Evolutionary conservation across 2,888 invertebrate genomes (phyloP).

Genomic region (Bellardia pandia): DNA sequence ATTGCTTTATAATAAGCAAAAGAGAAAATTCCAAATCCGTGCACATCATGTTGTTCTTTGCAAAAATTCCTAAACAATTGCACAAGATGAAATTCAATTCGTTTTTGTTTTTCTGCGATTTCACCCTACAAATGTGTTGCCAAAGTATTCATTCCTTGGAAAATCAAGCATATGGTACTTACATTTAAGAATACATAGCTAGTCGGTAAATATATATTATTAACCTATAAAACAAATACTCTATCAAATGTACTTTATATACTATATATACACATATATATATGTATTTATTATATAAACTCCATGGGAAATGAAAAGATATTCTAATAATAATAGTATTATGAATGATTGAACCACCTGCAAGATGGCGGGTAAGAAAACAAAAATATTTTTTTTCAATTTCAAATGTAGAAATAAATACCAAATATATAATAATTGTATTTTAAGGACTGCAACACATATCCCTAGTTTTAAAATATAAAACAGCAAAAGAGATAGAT

Average conservation of each 20-base stretch:
- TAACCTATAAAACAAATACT: no score
- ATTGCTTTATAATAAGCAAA: no score
- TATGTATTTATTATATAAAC: background rate
- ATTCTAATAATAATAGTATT: background rate
- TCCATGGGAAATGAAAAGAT: background rate
- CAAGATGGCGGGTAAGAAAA: background rate
- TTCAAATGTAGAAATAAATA: background rate
- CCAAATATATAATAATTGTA: background rate
- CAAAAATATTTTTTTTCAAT: background rate
- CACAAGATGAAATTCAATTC: no score
- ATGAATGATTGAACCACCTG: slow-evolving; percentile 10
- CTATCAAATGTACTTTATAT: background rate
- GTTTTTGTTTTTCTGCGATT: background rate
- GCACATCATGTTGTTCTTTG: no score
- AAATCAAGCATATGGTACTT: slow-evolving; percentile 49
- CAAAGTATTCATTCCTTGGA: background rate
- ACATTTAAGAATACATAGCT: slow-evolving; percentile 17
- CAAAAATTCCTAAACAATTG: no score
- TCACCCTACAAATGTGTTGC: background rate
- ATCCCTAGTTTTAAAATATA: background rate
- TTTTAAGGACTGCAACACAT: background rate
- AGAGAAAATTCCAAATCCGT: no score
- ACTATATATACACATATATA: background rate
- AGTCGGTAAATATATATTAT: no score
- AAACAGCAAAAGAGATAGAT: no score